Percentiles rank a stretch among this genome's conserved stretches.
phyloP scores from a whole-genome alignment of 2,113 vertebrate genomes.

The Leptodactylus fuscus region DNA sequence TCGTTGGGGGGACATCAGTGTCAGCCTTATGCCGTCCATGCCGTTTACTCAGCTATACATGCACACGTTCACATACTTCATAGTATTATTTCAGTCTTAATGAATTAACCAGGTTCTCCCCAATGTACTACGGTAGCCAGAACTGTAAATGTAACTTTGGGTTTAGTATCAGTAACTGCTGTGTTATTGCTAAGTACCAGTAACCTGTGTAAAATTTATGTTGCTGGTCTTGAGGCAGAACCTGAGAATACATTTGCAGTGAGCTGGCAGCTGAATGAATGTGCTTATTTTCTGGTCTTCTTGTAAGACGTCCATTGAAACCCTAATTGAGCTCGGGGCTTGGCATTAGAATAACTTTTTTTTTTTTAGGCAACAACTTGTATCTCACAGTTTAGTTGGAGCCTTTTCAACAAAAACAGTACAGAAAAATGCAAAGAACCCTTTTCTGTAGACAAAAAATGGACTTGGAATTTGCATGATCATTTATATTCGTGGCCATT shows the following conservation, averaged over 20 bases:
- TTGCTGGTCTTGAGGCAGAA: background rate
- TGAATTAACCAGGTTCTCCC: too few species aligned
- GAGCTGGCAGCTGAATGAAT: constrained; percentile 14
- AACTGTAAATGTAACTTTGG: too few species aligned
- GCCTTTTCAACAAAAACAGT: constrained; percentile 2
- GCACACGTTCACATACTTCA: too few species aligned
- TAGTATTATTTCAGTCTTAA: too few species aligned
- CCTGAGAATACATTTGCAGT: background rate
- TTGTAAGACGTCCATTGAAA: constrained; percentile 22
- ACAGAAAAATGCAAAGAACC: background rate
- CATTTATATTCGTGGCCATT: background rate
- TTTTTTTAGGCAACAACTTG: constrained; percentile 22
- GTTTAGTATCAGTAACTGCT: background rate
- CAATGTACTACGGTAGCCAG: too few species aligned
- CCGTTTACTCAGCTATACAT: too few species aligned
- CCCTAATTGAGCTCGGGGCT: constrained; percentile 14
- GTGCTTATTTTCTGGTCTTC: background rate
- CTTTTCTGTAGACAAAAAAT: constrained; percentile 1
- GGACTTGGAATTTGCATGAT: background rate
- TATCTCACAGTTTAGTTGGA: constrained; percentile 12
- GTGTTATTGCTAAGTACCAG: background rate
- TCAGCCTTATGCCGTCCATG: too few species aligned
- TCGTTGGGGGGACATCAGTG: too few species aligned
- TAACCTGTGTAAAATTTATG: background rate
- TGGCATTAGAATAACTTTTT: constrained; percentile 21